These are phyloP conservation scores for Maccullochella peelii DNA, from an alignment of 2,113 vertebrate genomes.

Conservation along the genomic window DNA sequence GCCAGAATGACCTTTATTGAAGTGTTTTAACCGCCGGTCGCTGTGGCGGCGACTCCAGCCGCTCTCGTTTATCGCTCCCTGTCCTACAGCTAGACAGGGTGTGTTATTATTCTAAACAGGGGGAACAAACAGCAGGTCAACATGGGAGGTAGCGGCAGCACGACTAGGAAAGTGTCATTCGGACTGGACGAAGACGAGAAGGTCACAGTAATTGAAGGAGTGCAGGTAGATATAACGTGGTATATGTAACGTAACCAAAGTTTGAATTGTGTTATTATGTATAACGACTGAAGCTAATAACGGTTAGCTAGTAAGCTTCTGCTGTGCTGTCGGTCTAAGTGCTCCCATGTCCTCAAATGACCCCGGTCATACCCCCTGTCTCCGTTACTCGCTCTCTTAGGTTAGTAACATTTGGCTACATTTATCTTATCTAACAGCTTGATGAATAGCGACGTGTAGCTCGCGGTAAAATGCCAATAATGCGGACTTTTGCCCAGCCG, in stretches of 20 bases:
- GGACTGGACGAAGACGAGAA: slow-evolving; percentile 90
- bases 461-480: neutral
- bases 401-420: neutral
- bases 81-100: neutral
- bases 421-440: neutral
- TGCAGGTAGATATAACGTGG: slow-evolving; percentile 85
- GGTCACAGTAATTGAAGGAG: slow-evolving; percentile 92
- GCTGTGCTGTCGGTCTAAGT: neutral
- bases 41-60: slow-evolving; percentile 47
- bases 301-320: neutral
- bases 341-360: slow-evolving; percentile 63
- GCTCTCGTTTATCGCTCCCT: slow-evolving; percentile 1
- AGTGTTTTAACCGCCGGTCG: slow-evolving; percentile 40
- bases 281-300: neutral
- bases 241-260: neutral
- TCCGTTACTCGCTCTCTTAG: neutral
- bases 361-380: slow-evolving; percentile 17
- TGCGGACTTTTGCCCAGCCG: neutral
- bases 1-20: slow-evolving; percentile 75
- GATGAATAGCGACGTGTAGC: neutral
- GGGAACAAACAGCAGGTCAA: neutral
- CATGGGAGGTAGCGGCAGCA: slow-evolving; percentile 90
- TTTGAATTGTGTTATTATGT: neutral
- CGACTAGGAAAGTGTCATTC: slow-evolving; percentile 89
- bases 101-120: neutral